A percentile compares a stretch with the other conserved stretches of the same genome.
Evolutionary conservation across 2,113 vertebrate species (phyloP).

Genomic region (Hippoglossus stenolepis): DNA sequence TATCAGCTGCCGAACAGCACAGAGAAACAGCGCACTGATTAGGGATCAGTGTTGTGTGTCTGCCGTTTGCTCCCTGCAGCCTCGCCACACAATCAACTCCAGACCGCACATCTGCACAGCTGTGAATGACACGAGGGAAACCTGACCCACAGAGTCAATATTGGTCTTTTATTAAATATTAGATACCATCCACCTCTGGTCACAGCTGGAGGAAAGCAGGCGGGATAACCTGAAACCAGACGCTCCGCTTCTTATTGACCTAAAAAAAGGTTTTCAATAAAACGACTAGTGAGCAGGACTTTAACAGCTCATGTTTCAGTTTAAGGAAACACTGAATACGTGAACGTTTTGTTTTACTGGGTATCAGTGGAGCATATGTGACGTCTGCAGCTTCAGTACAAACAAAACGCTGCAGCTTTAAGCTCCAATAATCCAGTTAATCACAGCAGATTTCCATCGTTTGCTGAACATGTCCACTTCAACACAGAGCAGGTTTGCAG

Average conservation of each 20-base stretch:
- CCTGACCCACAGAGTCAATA: not conserved
- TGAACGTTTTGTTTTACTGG: not conserved
- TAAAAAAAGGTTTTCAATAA: not conserved
- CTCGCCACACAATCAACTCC: conserved; percentile 17
- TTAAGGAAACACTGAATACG: not conserved
- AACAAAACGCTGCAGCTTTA: not conserved
- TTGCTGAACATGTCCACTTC: not conserved
- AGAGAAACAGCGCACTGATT: not conserved
- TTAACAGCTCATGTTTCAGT: not conserved
- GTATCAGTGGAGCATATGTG: not conserved
- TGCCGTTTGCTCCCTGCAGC: conserved; percentile 3
- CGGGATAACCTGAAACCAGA: not conserved
- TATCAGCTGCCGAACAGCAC: not conserved
- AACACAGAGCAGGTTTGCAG: not conserved
- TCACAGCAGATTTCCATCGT: not conserved
- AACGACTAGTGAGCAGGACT: not conserved
- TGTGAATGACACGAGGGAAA: conserved; percentile 16
- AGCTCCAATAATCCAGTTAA: not conserved
- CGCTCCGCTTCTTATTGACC: not conserved
- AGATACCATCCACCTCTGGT: not conserved
- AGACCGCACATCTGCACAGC: conserved; percentile 48
- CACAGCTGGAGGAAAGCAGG: conserved; percentile 17
- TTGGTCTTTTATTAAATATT: conserved; percentile 18
- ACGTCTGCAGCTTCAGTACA: not conserved
- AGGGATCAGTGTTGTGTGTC: conserved; percentile 19